A percentile compares a stretch with the other conserved stretches of the same genome.
These are phyloP conservation scores for Orchesella cincta DNA, from an alignment of 1,140 invertebrate genomes.

Conservation along the genomic window DNA sequence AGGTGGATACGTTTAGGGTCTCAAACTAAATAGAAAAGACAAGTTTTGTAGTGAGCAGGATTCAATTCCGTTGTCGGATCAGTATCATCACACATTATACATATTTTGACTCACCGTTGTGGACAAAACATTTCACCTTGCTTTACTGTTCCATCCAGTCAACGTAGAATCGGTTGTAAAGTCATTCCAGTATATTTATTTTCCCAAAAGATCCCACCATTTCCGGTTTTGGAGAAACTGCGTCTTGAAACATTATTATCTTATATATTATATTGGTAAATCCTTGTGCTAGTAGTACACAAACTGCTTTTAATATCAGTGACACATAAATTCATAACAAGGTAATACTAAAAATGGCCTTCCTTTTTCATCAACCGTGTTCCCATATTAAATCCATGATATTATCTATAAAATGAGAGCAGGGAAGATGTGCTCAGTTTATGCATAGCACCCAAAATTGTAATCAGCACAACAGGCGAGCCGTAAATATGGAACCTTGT, in stretches of 20 bases:
- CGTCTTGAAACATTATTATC: not conserved
- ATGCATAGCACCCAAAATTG: not conserved
- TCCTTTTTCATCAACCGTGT: not conserved
- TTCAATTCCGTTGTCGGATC: conserved; percentile 16
- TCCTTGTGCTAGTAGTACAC: not conserved
- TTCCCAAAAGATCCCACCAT: not conserved
- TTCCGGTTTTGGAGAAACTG: too few species aligned
- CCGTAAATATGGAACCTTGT: conserved; percentile 23
- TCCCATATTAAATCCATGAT: too few species aligned
- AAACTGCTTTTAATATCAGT: conserved; percentile 16
- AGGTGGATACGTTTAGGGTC: too few species aligned
- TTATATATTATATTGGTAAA: too few species aligned
- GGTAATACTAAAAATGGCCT: not conserved
- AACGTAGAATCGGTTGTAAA: too few species aligned
- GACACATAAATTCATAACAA: conserved; percentile 16
- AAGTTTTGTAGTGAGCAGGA: not conserved
- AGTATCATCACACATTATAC: too few species aligned
- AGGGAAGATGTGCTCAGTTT: too few species aligned
- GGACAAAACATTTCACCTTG: too few species aligned
- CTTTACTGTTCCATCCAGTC: too few species aligned
- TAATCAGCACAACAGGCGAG: conserved; percentile 11
- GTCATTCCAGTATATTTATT: too few species aligned
- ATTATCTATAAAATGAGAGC: too few species aligned
- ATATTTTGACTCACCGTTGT: too few species aligned
- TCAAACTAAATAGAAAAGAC: not conserved